Conservation (phyloP, 2,113 vertebrate species). For the Nothocercus nigrocapillus region DNA sequence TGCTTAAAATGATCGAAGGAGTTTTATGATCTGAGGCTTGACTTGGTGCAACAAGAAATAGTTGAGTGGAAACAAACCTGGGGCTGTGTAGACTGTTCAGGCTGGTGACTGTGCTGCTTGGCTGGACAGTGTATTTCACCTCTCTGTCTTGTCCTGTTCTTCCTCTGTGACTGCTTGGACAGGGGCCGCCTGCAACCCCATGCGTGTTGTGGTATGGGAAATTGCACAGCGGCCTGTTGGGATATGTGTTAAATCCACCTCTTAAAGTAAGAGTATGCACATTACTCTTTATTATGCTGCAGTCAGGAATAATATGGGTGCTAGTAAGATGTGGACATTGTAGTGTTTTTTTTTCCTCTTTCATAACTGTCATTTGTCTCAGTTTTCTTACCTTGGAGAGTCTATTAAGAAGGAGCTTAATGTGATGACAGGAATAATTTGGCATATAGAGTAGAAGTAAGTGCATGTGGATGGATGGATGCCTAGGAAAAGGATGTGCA, state of each 20-base stretch:
- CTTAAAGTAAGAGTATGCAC: neutral
- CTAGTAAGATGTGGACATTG: neutral
- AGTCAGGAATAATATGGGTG: neutral
- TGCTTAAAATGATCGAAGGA: neutral
- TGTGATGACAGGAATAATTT: neutral
- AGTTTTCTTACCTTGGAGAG: too few species aligned
- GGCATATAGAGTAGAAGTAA: neutral
- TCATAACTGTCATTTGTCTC: neutral
- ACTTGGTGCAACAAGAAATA: neutral
- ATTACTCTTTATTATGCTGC: too few species aligned
- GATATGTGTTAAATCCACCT: neutral
- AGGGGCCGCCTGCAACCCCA: neutral
- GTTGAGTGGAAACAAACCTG: neutral
- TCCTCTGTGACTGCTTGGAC: neutral
- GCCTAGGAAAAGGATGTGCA: neutral
- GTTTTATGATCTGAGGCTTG: neutral
- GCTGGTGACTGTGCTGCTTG: neutral
- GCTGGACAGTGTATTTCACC: neutral
- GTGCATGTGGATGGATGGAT: neutral
- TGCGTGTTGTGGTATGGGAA: neutral
- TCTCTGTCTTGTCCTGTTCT: neutral
- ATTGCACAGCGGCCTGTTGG: neutral
- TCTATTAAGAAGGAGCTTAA: neutral
- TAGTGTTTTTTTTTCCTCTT: neutral
- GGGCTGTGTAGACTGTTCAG: neutral